phyloP scores from a whole-genome alignment of 2,888 invertebrate genomes.

The Caenorhabditis panamensis region DNA sequence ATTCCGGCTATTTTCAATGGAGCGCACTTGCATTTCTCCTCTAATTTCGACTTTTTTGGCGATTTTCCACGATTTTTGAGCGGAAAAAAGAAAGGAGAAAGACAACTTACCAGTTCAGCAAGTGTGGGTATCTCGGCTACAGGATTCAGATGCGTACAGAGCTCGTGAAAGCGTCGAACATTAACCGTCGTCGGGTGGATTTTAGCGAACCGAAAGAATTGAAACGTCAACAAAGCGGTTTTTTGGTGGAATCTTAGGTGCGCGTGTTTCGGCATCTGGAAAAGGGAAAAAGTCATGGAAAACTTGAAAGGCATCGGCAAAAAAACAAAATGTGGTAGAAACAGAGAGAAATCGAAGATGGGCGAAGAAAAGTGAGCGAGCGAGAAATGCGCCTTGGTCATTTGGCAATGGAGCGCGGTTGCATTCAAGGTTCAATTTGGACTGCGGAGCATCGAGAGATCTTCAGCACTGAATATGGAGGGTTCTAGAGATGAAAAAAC shows the following conservation, averaged over 20 bases:
- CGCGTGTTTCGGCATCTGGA: too few species aligned
- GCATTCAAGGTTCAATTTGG: too few species aligned
- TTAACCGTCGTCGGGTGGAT: neutral
- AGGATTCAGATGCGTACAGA: neutral
- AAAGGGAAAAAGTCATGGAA: too few species aligned
- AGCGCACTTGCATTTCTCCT: conserved; percentile 7
- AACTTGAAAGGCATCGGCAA: too few species aligned
- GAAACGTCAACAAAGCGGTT: neutral
- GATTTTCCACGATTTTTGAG: neutral
- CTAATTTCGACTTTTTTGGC: neutral
- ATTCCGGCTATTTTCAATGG: neutral
- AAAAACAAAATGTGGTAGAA: too few species aligned
- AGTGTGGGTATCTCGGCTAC: neutral
- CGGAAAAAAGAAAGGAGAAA: neutral
- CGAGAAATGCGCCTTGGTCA: too few species aligned
- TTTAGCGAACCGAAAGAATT: neutral
- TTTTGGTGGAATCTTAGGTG: neutral
- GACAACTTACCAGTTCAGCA: conserved; percentile 3
- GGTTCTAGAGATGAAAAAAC: too few species aligned
- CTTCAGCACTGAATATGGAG: too few species aligned
- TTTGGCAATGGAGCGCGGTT: too few species aligned
- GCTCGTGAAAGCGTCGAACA: neutral
- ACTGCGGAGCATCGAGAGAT: too few species aligned
- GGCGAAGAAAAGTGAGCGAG: too few species aligned
- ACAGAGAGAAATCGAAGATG: too few species aligned